Base-by-base conservation (phyloP, 1,140 invertebrate species). In the Nasonia longicornis region DNA sequence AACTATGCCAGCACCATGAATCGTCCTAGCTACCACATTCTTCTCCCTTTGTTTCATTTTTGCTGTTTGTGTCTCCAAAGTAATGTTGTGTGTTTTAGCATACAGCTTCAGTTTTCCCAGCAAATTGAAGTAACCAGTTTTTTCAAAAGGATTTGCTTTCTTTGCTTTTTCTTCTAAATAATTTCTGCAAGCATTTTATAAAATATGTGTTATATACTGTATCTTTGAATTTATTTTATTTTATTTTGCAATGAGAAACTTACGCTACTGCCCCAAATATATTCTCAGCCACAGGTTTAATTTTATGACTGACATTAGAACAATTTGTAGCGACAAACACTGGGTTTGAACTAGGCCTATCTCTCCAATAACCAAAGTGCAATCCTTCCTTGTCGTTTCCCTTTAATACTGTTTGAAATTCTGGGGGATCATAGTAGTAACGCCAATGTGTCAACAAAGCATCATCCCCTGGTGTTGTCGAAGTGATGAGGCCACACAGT, bases 371-470 rank as follows among this genome's bases (percentile, higher is more conserved):
- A 26, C 97, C 97, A 85, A 97, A 93, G 89, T 98, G 97, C 84
- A 94, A 94, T 80, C 94, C 93, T 83, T 92, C 94, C 42, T 93
- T 93, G 66, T 93, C 91, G 86, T 94, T 93, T 71, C 94, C 93
- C 87, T 93, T 94, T 42, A 96, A 88, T 67, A 96, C 89, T 14
- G 95, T 95, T 94, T 96, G 95, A 90, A 98, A 97, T 91, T 98
- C 97, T 52, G 97, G 97, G 66, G 96, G 96, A 93, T 99, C 97
- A 91, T 96, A 97, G 89, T 94, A 98, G 91, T 96, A 98, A 86
- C 97, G 92, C 95, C 96, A 98, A 88, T 98, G 96, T 52, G 94
- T 89, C 83, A 97, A 88, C 88, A 94, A 93, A 79, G 94, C 90
- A n/a, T 93, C 92, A 74, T 92, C 91, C 85, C 94, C 86, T 48